phyloP scores from a whole-genome alignment of 2,113 vertebrate species.

The Onychostruthus taczanowskii region DNA sequence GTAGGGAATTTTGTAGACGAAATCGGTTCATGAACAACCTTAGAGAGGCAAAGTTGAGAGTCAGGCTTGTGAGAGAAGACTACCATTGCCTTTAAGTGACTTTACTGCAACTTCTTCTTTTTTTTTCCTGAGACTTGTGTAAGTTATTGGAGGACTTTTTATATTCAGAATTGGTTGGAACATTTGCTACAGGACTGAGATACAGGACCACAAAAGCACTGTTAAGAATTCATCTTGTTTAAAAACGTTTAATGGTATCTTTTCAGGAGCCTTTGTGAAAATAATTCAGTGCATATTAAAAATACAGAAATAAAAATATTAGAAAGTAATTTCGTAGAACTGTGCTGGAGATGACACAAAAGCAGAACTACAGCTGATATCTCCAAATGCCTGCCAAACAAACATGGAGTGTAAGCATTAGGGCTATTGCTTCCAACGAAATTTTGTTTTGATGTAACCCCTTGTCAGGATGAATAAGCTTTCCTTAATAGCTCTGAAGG shows the following conservation, averaged over 20 bases:
- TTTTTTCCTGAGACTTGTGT: neutral
- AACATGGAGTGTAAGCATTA: neutral
- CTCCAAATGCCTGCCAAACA: neutral
- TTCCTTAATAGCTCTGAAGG: neutral
- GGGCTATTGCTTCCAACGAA: neutral
- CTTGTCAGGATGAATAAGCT: neutral
- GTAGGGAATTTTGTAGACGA: neutral
- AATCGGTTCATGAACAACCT: neutral
- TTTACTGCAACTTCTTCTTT: neutral
- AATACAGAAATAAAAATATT: neutral
- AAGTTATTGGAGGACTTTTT: neutral
- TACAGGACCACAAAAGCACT: neutral
- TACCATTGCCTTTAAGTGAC: neutral
- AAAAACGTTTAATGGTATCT: neutral
- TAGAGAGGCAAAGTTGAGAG: neutral
- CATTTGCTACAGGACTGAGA: neutral
- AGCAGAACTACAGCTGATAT: neutral
- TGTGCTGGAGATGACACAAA: neutral
- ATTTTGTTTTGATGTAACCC: neutral
- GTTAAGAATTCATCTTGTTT: neutral
- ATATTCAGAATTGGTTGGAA: neutral
- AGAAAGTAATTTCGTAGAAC: neutral
- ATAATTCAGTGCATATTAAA: neutral
- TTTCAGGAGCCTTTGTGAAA: neutral
- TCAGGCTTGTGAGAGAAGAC: neutral